phyloP scores from a whole-genome alignment of 2,113 vertebrate species.

The Lepisosteus oculatus region DNA sequence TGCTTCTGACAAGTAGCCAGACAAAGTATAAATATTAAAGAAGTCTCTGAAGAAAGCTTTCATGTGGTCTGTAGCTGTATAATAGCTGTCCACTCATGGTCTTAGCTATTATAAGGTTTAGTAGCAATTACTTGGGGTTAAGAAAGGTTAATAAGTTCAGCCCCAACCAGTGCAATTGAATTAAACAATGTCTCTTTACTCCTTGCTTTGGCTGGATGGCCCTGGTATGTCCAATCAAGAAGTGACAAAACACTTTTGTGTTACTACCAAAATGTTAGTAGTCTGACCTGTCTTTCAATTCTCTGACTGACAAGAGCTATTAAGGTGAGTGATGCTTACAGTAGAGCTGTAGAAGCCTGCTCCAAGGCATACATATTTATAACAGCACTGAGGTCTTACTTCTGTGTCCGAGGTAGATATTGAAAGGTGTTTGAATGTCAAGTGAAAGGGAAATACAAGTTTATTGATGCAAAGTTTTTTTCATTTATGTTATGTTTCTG shows the following conservation, averaged over 20 bases:
- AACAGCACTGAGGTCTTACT: conserved; percentile 6
- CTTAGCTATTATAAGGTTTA: neutral
- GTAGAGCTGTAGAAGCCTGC: neutral
- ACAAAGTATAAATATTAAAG: neutral
- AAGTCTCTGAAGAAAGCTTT: neutral
- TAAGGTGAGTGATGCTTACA: conserved; percentile 16
- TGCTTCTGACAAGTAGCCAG: no score
- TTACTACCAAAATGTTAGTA: neutral
- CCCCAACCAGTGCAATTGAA: neutral
- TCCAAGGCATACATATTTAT: conserved; percentile 19
- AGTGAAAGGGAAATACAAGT: no score
- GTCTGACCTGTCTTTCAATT: neutral
- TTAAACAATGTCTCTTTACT: neutral
- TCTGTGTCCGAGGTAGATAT: no score
- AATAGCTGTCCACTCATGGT: neutral
- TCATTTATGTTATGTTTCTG: no score
- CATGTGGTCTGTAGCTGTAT: neutral
- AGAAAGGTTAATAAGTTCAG: neutral
- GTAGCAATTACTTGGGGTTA: neutral
- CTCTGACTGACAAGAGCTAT: conserved; percentile 23
- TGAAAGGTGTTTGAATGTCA: no score
- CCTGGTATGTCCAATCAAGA: neutral
- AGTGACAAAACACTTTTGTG: conserved; percentile 6
- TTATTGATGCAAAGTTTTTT: no score
- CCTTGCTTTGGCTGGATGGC: neutral